Evolutionary conservation across 2,797 vertebrate genomes (phyloP).

Genomic region (Varecia variegata): DNA sequence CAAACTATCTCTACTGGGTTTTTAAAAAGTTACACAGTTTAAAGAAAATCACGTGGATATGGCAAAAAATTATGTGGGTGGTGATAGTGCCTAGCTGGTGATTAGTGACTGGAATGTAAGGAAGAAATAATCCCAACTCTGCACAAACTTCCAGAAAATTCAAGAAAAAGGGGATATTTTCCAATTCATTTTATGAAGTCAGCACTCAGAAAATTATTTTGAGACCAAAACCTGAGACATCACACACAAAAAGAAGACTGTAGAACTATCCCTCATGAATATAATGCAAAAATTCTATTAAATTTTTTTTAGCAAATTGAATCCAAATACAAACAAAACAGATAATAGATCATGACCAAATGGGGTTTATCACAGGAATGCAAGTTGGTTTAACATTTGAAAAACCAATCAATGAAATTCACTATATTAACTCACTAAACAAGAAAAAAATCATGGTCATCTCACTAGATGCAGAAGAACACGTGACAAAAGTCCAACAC

Average conservation of each 20-base stretch:
- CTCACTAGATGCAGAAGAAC: neutral
- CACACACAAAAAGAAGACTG: neutral
- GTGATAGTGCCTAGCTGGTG: neutral
- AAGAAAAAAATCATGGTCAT: neutral
- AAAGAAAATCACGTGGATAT: neutral
- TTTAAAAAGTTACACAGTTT: neutral
- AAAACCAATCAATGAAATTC: neutral
- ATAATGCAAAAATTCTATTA: neutral
- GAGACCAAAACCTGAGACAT: neutral
- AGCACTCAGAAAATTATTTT: neutral
- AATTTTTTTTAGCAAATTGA: neutral
- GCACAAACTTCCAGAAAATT: neutral
- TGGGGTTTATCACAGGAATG: neutral
- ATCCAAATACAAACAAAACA: neutral
- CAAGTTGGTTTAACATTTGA: neutral
- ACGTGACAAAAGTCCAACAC: neutral
- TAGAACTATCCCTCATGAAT: neutral
- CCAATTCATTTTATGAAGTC: neutral
- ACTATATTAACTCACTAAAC: neutral
- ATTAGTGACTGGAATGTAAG: neutral
- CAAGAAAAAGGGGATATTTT: neutral
- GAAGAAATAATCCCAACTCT: neutral
- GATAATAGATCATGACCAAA: neutral
- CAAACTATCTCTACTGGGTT: neutral
- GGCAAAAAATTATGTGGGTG: neutral